Evolutionary conservation across 1,140 invertebrate species (phyloP), one percentile per base, ranked within the genome.

Genomic region (Drosophila persimilis): DNA sequence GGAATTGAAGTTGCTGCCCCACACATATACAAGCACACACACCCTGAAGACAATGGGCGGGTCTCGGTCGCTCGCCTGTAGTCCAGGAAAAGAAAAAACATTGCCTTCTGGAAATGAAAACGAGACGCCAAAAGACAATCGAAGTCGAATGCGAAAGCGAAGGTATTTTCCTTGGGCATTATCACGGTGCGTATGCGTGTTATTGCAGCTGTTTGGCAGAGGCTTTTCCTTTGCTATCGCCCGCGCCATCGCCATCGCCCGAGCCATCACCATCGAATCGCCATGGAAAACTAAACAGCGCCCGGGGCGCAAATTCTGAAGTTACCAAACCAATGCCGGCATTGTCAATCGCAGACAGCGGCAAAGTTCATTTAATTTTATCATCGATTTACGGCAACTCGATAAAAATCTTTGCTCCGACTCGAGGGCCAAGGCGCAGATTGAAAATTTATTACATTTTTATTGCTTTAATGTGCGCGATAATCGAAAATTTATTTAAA

Each of bases 401-500:
- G 78, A 88, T 88, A 79, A 79, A 88, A 88, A 88, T 88, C 65
- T 67, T 63, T 76, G 64, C 55, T 41, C 46, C 57, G 53, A 48
- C 52, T 52, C 53, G 44, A 48, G 46, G 45, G 62, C 67, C 50
- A 80, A 66, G 62, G 41, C 70, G 77, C 64, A 84, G 84, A 89
- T 89, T 85, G 86, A 90, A 89, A 89, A 89, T 89, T 85, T 89
- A 89, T 85, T 89, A 78, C 72, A 83, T 85, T 90, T 90, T 90
- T 90, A 90, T 90, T 89, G 80, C 86, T 80, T 66, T 77, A 83
- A 90, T 85, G 86, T 74, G 56, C 64, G 75, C 81, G 86, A 90
- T 90, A 90, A 90, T 90, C 86, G 86, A 89, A 89, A 90, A 83
- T 90, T 90, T 86, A 90, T 89, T 89, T 89, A 89, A 81, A 70